Percentiles rank a stretch among this genome's conserved stretches.
These are phyloP conservation scores for Rynchops niger DNA, from an alignment of 2,113 vertebrate species.

Conservation along the genomic window DNA sequence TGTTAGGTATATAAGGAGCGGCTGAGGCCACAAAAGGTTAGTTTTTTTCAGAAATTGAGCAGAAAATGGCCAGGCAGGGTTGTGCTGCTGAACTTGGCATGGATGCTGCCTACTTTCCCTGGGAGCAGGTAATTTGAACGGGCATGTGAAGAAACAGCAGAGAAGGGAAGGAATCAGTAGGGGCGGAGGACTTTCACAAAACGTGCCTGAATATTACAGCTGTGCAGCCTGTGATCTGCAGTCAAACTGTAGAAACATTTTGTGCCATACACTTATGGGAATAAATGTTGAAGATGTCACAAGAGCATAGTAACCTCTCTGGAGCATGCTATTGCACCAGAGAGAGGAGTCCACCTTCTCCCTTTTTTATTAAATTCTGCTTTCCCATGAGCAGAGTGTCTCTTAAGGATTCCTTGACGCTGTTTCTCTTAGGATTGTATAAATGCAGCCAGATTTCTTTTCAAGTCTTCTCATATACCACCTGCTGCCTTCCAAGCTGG, in stretches of 20 bases:
- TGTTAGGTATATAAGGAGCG: neutral
- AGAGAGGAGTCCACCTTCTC: neutral
- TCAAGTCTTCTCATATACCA: slow-evolving; percentile 38
- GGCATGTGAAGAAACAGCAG: neutral
- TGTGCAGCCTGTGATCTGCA: neutral
- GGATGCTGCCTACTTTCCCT: neutral
- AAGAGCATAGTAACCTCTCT: neutral
- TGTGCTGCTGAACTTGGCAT: neutral
- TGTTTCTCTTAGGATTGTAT: neutral
- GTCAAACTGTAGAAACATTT: neutral
- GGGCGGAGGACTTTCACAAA: neutral
- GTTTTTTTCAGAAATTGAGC: neutral
- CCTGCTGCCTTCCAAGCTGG: slow-evolving; percentile 15
- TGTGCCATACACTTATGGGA: neutral
- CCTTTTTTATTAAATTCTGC: slow-evolving; percentile 43
- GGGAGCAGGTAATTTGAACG: neutral
- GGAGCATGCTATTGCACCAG: neutral
- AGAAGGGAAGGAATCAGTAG: neutral
- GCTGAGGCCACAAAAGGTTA: neutral
- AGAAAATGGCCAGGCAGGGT: neutral
- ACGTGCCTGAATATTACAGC: neutral
- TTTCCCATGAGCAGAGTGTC: neutral
- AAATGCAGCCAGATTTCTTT: slow-evolving; percentile 26
- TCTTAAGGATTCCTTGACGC: neutral
- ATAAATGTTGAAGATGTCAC: slow-evolving; percentile 5